Evolutionary conservation across 1,140 invertebrate genomes (phyloP).

Genomic region (Phthorimaea operculella): DNA sequence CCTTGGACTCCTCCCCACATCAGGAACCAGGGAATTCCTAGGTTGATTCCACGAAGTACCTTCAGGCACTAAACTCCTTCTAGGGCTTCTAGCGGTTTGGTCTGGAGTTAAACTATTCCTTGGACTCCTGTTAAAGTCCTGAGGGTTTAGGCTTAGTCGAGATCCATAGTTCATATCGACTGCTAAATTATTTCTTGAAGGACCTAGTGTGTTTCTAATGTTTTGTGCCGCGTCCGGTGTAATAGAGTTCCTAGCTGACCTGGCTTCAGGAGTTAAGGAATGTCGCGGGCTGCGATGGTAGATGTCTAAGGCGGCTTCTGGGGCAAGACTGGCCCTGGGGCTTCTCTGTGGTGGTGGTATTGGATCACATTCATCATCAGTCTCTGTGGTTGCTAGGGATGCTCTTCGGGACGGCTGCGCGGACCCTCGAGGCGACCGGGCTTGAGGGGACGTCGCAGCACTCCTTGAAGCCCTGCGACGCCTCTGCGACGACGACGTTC

Average conservation of each 20-base stretch:
- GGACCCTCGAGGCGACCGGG: slow-evolving; percentile 57
- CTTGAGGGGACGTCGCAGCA: slow-evolving; percentile 72
- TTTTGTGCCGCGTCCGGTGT: slow-evolving; percentile 66
- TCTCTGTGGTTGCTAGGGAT: slow-evolving; percentile 54
- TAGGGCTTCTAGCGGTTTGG: slow-evolving; percentile 62
- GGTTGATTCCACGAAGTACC: slow-evolving; percentile 64
- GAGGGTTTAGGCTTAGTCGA: slow-evolving; percentile 68
- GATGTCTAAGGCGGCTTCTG: slow-evolving; percentile 69
- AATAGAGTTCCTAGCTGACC: slow-evolving; percentile 71
- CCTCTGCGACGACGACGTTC: slow-evolving; percentile 71
- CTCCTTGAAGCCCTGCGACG: slow-evolving; percentile 73
- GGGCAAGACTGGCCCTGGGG: slow-evolving; percentile 72
- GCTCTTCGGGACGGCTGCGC: slow-evolving; percentile 54
- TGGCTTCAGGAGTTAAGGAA: slow-evolving; percentile 70
- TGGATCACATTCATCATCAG: slow-evolving; percentile 56
- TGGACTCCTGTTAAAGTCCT: slow-evolving; percentile 72
- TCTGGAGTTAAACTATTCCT: slow-evolving; percentile 73
- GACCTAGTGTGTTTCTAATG: slow-evolving; percentile 64
- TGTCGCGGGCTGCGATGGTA: slow-evolving; percentile 72
- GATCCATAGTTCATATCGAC: slow-evolving; percentile 67
- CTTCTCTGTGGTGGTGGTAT: slow-evolving; percentile 66
- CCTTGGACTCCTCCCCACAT: slow-evolving; percentile 68
- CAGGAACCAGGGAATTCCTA: slow-evolving; percentile 57
- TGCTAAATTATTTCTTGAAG: slow-evolving; percentile 71
- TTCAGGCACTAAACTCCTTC: slow-evolving; percentile 72